Conservation (phyloP, 2,113 vertebrate species). For the Pterocles orientalis region DNA sequence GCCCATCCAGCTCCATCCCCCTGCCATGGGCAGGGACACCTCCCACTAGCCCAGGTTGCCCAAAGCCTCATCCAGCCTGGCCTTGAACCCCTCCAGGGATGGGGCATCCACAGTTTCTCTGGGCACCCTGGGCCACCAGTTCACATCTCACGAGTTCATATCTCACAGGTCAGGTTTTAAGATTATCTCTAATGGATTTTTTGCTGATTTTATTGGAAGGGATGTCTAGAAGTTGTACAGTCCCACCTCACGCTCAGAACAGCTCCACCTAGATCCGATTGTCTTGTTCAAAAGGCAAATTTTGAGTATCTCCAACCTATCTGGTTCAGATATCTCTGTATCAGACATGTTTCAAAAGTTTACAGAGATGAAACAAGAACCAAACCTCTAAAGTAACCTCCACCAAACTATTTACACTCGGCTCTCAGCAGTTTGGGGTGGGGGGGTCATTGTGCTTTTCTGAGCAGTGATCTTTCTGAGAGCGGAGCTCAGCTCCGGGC, state of each 20-base stretch:
- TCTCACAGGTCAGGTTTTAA: neutral
- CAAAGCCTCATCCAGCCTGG: too few species aligned
- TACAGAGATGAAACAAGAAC: neutral
- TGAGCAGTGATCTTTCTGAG: neutral
- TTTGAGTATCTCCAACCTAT: neutral
- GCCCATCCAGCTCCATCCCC: too few species aligned
- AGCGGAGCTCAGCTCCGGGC: neutral
- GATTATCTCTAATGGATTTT: neutral
- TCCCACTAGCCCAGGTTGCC: too few species aligned
- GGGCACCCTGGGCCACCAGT: too few species aligned
- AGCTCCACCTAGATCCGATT: neutral
- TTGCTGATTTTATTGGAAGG: neutral
- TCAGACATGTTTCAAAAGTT: neutral
- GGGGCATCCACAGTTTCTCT: too few species aligned
- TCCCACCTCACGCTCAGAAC: neutral
- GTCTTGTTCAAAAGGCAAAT: neutral
- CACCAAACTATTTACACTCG: neutral
- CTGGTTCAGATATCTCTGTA: neutral
- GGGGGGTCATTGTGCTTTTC: neutral
- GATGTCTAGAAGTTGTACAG: too few species aligned
- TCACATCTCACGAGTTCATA: neutral
- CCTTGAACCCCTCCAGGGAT: too few species aligned
- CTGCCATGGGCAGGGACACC: too few species aligned
- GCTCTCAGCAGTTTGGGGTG: neutral
- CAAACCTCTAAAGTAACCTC: neutral